A percentile compares a stretch with the other conserved stretches of the same genome.
phyloP scores from a whole-genome alignment of 2,888 invertebrate species.

The Resseliella maxima region DNA sequence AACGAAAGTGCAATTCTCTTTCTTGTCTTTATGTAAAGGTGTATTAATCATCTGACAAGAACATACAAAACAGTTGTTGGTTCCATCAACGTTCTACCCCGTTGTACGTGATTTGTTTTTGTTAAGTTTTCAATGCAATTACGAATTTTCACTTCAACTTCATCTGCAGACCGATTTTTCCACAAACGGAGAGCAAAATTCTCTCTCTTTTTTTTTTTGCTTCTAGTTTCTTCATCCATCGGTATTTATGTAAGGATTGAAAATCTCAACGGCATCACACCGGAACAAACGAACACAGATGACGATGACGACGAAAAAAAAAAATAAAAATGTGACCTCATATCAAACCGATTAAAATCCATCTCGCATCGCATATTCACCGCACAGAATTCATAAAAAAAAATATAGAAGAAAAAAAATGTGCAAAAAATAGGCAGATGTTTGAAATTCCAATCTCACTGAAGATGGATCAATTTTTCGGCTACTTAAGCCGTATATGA shows the following conservation, averaged over 20 bases:
- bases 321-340: background rate
- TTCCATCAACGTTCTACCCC: background rate
- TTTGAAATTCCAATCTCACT: background rate
- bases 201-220: too few relatives aligned
- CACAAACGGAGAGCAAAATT: too few relatives aligned
- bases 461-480: background rate
- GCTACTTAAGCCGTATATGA: background rate
- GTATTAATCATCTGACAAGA: slow-evolving; percentile 2
- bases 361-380: background rate
- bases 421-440: background rate
- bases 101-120: background rate
- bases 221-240: background rate
- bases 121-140: slow-evolving; percentile 5
- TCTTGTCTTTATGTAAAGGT: too few relatives aligned
- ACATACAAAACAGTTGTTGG: background rate
- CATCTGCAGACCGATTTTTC: background rate
- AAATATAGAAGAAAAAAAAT: background rate
- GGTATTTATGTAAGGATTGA: background rate
- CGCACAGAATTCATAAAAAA: background rate
- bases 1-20: too few relatives aligned
- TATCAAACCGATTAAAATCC: background rate
- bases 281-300: too few relatives aligned
- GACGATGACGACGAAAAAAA: background rate
- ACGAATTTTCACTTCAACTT: background rate
- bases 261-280: background rate